Base-by-base conservation (phyloP, 2,888 invertebrate genomes). In the Lypha dubia region DNA sequence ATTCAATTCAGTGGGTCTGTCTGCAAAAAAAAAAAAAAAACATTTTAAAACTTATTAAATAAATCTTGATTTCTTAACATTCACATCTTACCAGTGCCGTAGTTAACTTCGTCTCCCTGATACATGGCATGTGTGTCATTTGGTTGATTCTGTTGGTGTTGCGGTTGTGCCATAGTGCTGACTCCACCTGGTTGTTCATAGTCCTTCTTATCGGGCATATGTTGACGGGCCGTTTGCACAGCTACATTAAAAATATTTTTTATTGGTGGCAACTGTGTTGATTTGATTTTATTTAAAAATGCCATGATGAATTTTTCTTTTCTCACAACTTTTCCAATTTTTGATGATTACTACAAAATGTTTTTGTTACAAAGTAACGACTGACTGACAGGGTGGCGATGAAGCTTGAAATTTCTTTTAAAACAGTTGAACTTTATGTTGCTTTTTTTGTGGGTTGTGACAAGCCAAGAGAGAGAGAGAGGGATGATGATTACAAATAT, bases 221-320 rank as follows among this genome's bases (percentile, higher is more conserved):
- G 94, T 90, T 97, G 96, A 88, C 96, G 94, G 63, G 96, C 94
- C 22, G 96, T 96, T 92, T 97, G 97, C 94, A 96, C 95, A 28
- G 96, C 96, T 86, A 97, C 97, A 90, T 96, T 96, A 89, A 96
- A 90, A 53, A 96, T 95, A 90, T 96, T 96, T 90, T 94, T 94
- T 85, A 96, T 89, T 46, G 96, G 95, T 63, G 96, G 96, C 88
- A 97, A 88, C 58, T 96, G 95, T 32, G 96, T 95, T 87, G 97
- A 90, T 88, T 91, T 91, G 79, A 93, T 89, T 90, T 92, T 92
- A 87, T 91, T 89, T 87, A 95, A 93, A 89, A 94, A 93, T 88
- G 95, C 93, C 95, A 95, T 95, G 60, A 77, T 77, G 60, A 11
- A 1, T 7, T 15, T 32, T 35, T 53, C 5, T 24, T 6, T 28